Conservation (phyloP, 2,113 vertebrate genomes). For the Pseudorhombus dupliciocellatus region DNA sequence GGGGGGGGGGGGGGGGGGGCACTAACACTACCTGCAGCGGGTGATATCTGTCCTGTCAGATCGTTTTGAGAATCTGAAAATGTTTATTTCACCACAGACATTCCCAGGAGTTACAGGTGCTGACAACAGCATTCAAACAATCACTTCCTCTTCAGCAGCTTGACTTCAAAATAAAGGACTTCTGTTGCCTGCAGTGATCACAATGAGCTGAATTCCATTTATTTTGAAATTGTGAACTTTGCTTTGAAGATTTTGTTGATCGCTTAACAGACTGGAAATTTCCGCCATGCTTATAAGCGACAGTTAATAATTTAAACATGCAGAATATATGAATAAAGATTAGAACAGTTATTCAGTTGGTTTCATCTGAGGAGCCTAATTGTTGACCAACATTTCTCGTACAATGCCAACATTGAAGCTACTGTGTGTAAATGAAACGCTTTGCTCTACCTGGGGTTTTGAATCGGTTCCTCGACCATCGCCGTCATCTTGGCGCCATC, state of each 20-base stretch:
- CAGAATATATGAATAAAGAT: neutral
- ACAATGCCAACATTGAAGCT: neutral
- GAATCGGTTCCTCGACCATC: neutral
- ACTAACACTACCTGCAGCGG: neutral
- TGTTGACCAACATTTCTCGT: no score
- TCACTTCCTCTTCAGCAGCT: no score
- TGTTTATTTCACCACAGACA: neutral
- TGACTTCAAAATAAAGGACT: no score
- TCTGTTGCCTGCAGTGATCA: no score
- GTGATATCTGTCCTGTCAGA: no score
- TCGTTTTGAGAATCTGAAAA: no score
- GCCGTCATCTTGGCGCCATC: neutral
- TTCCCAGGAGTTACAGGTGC: neutral
- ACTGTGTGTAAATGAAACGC: neutral
- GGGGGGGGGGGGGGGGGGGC: constrained; percentile 3
- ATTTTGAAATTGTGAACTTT: no score
- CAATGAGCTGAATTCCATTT: no score
- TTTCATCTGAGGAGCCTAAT: no score
- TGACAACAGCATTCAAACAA: neutral
- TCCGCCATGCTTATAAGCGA: neutral
- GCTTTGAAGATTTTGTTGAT: neutral
- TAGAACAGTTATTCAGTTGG: no score
- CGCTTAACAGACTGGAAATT: neutral
- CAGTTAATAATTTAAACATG: neutral
- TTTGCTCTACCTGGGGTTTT: neutral